These are phyloP conservation scores for Aphrophora alni DNA, from an alignment of 2,888 invertebrate genomes.

Conservation along the genomic window DNA sequence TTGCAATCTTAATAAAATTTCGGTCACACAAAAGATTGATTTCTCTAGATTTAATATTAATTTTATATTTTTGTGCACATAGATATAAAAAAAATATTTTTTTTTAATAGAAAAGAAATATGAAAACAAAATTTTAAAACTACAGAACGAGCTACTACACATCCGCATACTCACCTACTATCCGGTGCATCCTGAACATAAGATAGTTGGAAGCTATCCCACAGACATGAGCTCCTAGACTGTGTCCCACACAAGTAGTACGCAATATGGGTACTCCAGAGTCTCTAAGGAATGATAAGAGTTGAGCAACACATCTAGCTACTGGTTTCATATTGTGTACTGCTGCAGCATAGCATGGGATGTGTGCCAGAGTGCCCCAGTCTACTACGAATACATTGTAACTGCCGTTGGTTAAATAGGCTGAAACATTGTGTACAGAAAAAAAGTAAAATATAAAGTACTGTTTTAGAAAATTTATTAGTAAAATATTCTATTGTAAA, in stretches of 20 bases:
- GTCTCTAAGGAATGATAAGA: constrained; percentile 67
- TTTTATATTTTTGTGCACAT: too few relatives aligned
- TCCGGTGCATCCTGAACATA: constrained; percentile 73
- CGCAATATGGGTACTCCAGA: constrained; percentile 67
- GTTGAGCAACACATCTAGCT: constrained; percentile 71
- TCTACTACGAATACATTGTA: constrained; percentile 80
- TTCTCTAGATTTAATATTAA: too few relatives aligned
- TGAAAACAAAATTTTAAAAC: too few relatives aligned
- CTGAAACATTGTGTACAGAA: too few relatives aligned
- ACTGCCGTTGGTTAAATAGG: constrained; percentile 73
- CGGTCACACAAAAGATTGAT: too few relatives aligned
- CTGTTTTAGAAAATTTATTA: too few relatives aligned
- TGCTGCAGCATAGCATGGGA: constrained; percentile 73
- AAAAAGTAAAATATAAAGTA: too few relatives aligned
- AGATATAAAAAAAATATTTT: too few relatives aligned
- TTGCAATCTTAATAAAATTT: too few relatives aligned
- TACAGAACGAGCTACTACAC: too few relatives aligned
- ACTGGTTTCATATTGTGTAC: constrained; percentile 77
- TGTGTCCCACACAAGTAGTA: constrained; percentile 77
- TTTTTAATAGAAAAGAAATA: too few relatives aligned
- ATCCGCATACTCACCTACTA: constrained; percentile 67
- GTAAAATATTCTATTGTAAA: too few relatives aligned
- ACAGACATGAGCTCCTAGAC: constrained; percentile 75
- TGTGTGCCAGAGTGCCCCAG: constrained; percentile 77
- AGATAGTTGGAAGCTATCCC: constrained; percentile 76